Base-by-base conservation (phyloP, 2,797 vertebrate genomes). In the Sebastes matsubarae region DNA sequence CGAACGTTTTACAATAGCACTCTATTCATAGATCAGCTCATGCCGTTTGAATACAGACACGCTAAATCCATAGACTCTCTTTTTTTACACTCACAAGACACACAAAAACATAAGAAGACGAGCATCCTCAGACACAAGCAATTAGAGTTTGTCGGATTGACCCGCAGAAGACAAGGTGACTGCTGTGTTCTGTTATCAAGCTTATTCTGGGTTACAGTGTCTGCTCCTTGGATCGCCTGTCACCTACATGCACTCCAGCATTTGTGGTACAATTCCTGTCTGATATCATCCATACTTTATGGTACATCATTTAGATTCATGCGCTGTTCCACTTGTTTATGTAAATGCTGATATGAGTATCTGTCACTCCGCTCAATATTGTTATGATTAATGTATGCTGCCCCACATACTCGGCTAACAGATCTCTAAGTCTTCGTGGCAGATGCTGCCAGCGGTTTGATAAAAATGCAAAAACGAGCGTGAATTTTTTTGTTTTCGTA, bases 331-430 rank as follows among this genome's bases (percentile, higher is more conserved):
- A 87, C 88, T 92, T 94, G 93, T 95, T 95, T 94, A 94, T 95
- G 92, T 92, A 94, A 95, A 94, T 92, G 86, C 90, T 93, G 86
- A 94, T 92, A 89, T 90, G 91, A 92, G 81, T 91, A 91, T 89
- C 84, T 93, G 91, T 91, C 91, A 92, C 87, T 91, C 83, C 73
- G 68, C 87, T 91, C 85, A 88, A 88, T 91, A 90, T 75, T 7
- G 61, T 82, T 69, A 94, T 94, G 89, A 94, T 94, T 94, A 94
- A 96, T 94, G 89, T 87, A 93, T 94, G 91, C 80, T 80, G 92
- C 83, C 77, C 94, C 90, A 94, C 88, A 94, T 94, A 86, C 80
- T 92, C 85, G 66, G 66, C 67, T 66, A 81, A 74, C 75, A 79
- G 68, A 81, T 85, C 68, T 81, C 54, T 67, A 68, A 84, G 82